Evolutionary conservation across 2,113 vertebrate genomes (phyloP).

Genomic region (Hippocampus abdominalis): DNA sequence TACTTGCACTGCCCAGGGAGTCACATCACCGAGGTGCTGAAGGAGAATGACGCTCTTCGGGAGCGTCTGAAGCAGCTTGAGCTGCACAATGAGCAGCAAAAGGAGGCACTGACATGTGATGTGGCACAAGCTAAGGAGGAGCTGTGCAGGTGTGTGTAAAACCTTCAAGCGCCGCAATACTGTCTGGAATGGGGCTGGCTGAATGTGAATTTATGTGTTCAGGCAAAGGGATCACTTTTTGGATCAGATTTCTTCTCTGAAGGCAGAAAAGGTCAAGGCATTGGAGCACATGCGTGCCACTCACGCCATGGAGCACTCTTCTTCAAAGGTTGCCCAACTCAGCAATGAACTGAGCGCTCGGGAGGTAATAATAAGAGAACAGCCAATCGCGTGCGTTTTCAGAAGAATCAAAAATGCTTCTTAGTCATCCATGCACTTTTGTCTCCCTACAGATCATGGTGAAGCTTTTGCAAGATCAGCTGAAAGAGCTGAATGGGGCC

Average conservation of each 20-base stretch:
- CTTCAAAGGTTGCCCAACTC: slow-evolving; percentile 82
- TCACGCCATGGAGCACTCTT: slow-evolving; percentile 82
- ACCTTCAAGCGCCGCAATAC: background rate
- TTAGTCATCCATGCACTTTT: background rate
- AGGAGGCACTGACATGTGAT: slow-evolving; percentile 57
- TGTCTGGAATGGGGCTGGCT: background rate
- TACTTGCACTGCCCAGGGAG: slow-evolving; percentile 47
- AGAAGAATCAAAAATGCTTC: background rate
- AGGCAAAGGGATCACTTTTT: slow-evolving; percentile 74
- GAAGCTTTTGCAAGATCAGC: slow-evolving; percentile 82
- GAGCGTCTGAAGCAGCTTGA: slow-evolving; percentile 70
- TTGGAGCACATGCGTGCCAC: slow-evolving; percentile 76
- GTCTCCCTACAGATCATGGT: slow-evolving; percentile 73
- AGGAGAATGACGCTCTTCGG: slow-evolving; percentile 80
- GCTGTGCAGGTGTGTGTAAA: slow-evolving; percentile 71
- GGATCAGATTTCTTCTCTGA: slow-evolving; percentile 74
- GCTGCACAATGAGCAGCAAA: slow-evolving; percentile 72
- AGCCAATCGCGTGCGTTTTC: background rate
- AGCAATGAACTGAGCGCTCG: slow-evolving; percentile 78
- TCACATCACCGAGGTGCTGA: slow-evolving; percentile 76
- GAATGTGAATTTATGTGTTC: background rate
- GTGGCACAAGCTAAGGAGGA: slow-evolving; percentile 68
- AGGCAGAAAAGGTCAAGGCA: slow-evolving; percentile 76
- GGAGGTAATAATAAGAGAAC: slow-evolving; percentile 71
- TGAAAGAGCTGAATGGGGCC: slow-evolving; percentile 73